Evolutionary conservation across 1,140 invertebrate species (phyloP).

Genomic region (Lerema accius): DNA sequence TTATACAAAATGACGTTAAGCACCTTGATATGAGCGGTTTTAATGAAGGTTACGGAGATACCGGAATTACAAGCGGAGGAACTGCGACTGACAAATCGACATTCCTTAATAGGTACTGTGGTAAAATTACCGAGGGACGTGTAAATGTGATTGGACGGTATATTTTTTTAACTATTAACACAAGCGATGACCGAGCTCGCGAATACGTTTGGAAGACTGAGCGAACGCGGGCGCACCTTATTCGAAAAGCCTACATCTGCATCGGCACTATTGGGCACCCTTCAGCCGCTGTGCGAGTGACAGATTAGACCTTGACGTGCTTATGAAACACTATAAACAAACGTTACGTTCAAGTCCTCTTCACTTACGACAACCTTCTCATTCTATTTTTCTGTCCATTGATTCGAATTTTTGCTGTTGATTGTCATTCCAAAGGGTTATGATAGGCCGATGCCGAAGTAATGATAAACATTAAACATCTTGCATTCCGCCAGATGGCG

Average conservation of each 20-base stretch:
- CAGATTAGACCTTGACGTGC: slow-evolving; percentile 11
- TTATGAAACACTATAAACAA: neutral
- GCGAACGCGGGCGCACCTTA: slow-evolving; percentile 2
- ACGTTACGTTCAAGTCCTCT: too few species aligned
- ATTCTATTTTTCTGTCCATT: too few species aligned
- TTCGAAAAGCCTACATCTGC: neutral
- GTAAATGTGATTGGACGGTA: neutral
- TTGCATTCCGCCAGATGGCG: too few species aligned
- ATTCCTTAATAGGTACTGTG: neutral
- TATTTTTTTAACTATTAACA: neutral
- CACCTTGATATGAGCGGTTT: slow-evolving; percentile 8
- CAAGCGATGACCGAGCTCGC: slow-evolving; percentile 8
- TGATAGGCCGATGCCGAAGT: too few species aligned
- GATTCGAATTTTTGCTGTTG: too few species aligned
- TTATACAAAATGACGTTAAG: slow-evolving; percentile 11
- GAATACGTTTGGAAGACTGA: neutral
- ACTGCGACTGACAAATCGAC: neutral
- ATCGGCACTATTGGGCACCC: neutral
- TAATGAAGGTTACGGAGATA: slow-evolving; percentile 27
- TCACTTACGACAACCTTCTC: too few species aligned
- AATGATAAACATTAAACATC: too few species aligned
- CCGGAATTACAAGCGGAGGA: slow-evolving; percentile 21
- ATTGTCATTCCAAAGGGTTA: too few species aligned
- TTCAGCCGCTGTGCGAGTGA: neutral
- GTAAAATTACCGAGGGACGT: neutral